phyloP scores from a whole-genome alignment of 2,797 vertebrate species.

The Anniella stebbinsi region DNA sequence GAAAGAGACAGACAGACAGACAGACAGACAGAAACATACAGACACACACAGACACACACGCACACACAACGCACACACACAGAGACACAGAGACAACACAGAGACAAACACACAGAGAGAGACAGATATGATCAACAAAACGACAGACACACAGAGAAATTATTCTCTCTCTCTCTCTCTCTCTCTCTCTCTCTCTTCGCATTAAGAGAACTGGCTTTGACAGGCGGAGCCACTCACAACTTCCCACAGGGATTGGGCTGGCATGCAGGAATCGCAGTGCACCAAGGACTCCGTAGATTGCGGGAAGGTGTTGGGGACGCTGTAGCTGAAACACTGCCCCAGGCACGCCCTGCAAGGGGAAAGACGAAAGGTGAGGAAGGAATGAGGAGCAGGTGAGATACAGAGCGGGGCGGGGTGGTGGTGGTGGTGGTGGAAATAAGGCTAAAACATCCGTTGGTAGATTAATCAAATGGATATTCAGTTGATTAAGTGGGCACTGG shows the following conservation, averaged over 20 bases:
- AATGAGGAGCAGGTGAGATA: too few relatives aligned
- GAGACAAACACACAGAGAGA: too few relatives aligned
- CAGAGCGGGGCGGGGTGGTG: neutral
- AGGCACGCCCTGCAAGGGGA: slow-evolving; percentile 88
- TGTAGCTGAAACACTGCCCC: slow-evolving; percentile 99
- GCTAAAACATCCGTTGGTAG: neutral
- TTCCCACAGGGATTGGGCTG: slow-evolving; percentile 97
- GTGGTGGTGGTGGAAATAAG: too few relatives aligned
- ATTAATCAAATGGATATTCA: neutral
- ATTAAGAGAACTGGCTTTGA: too few relatives aligned
- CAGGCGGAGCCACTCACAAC: slow-evolving; percentile 88
- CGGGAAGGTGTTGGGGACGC: slow-evolving; percentile 98
- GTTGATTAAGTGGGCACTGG: neutral
- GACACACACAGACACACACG: too few relatives aligned
- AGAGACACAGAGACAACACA: too few relatives aligned
- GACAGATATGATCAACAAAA: too few relatives aligned
- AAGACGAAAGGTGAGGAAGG: neutral
- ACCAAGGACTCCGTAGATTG: slow-evolving; percentile 98
- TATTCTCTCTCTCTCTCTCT: rapidly evolving
- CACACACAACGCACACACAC: too few relatives aligned
- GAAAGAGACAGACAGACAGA: too few relatives aligned
- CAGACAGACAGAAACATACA: too few relatives aligned
- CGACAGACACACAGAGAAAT: too few relatives aligned
- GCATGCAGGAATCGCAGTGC: slow-evolving; percentile 99
- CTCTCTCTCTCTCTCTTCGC: too few relatives aligned